A percentile compares a stretch with the other conserved stretches of the same genome.
Conservation (phyloP, 2,888 invertebrate species). For the Noctua pronuba region DNA sequence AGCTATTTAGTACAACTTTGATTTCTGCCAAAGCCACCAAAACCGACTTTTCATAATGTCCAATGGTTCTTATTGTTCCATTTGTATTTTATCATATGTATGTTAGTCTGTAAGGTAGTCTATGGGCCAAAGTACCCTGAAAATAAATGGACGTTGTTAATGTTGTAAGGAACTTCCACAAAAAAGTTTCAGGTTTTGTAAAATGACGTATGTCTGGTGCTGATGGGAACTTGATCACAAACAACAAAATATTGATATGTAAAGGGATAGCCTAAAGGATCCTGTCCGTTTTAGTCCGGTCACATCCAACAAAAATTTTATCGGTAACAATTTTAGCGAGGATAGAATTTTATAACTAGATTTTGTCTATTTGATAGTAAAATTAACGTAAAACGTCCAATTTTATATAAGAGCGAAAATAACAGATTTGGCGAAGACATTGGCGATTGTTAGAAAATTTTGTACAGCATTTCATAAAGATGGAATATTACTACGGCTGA, state of each 20-base stretch:
- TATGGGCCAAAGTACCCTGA: too few relatives aligned
- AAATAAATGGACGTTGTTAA: too few relatives aligned
- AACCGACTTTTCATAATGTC: neutral
- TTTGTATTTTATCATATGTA: too few relatives aligned
- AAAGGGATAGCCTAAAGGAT: slow-evolving; percentile 6
- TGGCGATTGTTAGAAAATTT: slow-evolving; percentile 10
- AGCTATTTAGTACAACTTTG: neutral
- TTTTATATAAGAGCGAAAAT: slow-evolving; percentile 2
- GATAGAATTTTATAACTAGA: slow-evolving; percentile 50
- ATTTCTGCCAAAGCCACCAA: neutral
- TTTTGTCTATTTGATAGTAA: slow-evolving; percentile 22
- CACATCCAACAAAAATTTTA: slow-evolving; percentile 56
- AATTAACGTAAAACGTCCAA: slow-evolving; percentile 20
- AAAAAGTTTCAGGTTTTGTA: neutral
- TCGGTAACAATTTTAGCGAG: slow-evolving; percentile 74
- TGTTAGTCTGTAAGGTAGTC: too few relatives aligned
- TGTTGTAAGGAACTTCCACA: neutral
- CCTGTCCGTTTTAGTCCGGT: slow-evolving; percentile 50
- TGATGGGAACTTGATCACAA: neutral
- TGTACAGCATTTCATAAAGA: neutral
- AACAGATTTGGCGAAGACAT: slow-evolving; percentile 4
- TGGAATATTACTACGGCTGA: neutral
- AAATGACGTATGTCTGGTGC: neutral
- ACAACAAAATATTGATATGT: neutral
- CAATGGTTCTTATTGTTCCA: neutral